These are phyloP conservation scores for Madoqua kirkii DNA, from an alignment of 2,113 vertebrate species.

Conservation along the genomic window DNA sequence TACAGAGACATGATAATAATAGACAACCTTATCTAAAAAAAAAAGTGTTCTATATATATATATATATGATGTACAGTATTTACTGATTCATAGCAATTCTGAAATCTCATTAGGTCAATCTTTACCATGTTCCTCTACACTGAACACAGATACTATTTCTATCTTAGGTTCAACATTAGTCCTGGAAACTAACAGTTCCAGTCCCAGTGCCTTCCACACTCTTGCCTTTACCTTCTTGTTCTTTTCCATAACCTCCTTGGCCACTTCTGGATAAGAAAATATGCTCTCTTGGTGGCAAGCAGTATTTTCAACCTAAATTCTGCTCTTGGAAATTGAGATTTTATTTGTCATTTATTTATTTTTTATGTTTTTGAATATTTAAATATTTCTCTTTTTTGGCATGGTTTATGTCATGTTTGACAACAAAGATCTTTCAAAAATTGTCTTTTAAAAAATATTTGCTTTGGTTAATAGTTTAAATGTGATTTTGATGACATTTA, in stretches of 20 bases:
- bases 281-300: not conserved
- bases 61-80: not conserved
- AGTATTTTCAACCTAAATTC: not conserved
- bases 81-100: not conserved
- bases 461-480: not conserved
- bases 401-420: not conserved
- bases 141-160: not conserved
- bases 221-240: not conserved
- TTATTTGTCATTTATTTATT: not conserved
- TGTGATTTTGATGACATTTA: not conserved
- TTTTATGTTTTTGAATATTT: not conserved
- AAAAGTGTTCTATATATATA: not conserved
- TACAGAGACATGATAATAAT: not conserved
- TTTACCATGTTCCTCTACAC: not conserved
- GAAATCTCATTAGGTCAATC: not conserved
- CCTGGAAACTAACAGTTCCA: not conserved
- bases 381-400: not conserved
- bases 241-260: not conserved
- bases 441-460: not conserved
- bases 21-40: not conserved
- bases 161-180: not conserved
- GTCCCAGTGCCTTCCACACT: too few species aligned
- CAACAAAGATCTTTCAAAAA: not conserved
- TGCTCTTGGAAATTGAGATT: not conserved
- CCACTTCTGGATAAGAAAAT: not conserved